phyloP scores from a whole-genome alignment of 2,888 invertebrate genomes.

The Scotopteryx bipunctaria region DNA sequence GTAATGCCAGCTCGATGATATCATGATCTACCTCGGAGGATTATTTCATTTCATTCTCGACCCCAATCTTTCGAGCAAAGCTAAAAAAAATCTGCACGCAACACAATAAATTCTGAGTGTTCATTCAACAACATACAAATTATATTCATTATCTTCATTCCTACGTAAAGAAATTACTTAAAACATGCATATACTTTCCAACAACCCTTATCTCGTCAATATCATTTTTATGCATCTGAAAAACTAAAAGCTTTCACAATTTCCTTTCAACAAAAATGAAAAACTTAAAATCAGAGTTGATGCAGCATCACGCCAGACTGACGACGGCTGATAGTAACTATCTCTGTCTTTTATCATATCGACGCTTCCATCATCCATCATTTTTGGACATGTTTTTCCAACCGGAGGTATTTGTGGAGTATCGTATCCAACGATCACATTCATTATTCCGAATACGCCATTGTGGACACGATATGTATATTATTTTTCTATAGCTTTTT shows the following conservation, averaged over 20 bases:
- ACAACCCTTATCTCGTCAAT: conserved; percentile 5
- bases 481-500: background rate
- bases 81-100: background rate
- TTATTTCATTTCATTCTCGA: conserved; percentile 35
- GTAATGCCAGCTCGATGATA: conserved; percentile 69
- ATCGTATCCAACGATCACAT: conserved; percentile 70
- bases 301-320: conserved; percentile 37
- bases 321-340: conserved; percentile 54
- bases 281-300: conserved; percentile 31
- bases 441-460: conserved; percentile 68
- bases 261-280: conserved; percentile 26
- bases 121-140: background rate
- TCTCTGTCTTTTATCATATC: conserved; percentile 72
- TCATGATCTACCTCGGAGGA: conserved; percentile 37
- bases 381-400: conserved; percentile 76
- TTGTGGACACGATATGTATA: conserved; percentile 7
- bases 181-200: background rate
- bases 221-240: conserved; percentile 22
- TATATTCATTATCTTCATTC: background rate
- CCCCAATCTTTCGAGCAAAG: conserved; percentile 5
- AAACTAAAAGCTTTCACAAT: conserved; percentile 28
- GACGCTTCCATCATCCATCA: conserved; percentile 75
- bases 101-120: background rate
- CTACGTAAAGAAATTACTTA: background rate
- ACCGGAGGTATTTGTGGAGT: conserved; percentile 68